A percentile compares a stretch with the other conserved stretches of the same genome.
These are phyloP conservation scores for Andinoacara biseriatus DNA, from an alignment of 2,113 vertebrate species.

Conservation along the genomic window DNA sequence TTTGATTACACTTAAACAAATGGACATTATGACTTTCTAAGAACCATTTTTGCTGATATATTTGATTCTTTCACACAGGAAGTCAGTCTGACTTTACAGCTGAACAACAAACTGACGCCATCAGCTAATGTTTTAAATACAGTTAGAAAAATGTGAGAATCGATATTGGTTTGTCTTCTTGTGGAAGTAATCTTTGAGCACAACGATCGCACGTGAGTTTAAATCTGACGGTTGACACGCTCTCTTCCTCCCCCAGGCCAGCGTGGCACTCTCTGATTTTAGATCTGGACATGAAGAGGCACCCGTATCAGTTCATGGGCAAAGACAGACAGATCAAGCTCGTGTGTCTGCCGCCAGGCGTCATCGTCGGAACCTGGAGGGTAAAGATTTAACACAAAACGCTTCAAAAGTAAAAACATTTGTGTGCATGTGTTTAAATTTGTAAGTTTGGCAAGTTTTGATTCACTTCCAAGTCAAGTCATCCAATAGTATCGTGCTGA, in stretches of 20 bases:
- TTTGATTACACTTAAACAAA: too few species aligned
- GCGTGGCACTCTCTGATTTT: slow-evolving; percentile 60
- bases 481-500: too few species aligned
- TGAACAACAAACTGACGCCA: not conserved
- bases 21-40: too few species aligned
- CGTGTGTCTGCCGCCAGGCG: not conserved
- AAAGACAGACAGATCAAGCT: slow-evolving; percentile 39
- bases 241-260: slow-evolving; percentile 13
- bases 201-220: not conserved
- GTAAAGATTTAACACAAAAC: slow-evolving; percentile 17
- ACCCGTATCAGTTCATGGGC: accelerated
- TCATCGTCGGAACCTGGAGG: slow-evolving; percentile 61
- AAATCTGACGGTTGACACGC: not conserved
- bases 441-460: not conserved
- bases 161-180: not conserved
- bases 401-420: not conserved
- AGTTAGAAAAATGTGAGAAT: not conserved
- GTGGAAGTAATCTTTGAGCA: not conserved
- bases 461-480: too few species aligned
- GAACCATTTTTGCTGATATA: too few species aligned
- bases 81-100: not conserved
- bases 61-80: too few species aligned
- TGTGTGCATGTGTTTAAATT: not conserved
- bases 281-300: not conserved
- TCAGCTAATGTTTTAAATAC: not conserved